Base-by-base conservation (phyloP, 2,797 vertebrate genomes). In the Lateolabrax maculatus region DNA sequence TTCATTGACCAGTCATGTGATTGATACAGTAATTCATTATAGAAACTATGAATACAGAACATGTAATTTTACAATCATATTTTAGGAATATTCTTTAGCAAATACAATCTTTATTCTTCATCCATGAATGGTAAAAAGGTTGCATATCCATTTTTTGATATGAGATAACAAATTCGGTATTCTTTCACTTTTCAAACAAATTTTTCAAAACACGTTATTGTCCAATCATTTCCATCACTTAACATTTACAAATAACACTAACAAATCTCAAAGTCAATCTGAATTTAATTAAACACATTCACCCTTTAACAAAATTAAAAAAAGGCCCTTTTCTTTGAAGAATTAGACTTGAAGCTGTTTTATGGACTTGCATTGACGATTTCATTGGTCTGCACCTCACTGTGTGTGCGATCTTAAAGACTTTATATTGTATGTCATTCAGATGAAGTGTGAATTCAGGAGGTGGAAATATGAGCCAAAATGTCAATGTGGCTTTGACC, bases 171-270 rank as follows among this genome's bases (percentile, higher is more conserved):
- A 3, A 46, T 13, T 18, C 15, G 15, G 9, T 16, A n/a, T n/a
- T 53, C 56, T 23, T 11, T 43, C 4, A 60, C 6, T 27, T 25
- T 41, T n/a, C 56, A 39, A 19, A 43, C 15, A 11, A 10, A 9
- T 27, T 49, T 23, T 46, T 49, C 12, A 25, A 51, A 71, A 39
- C 34, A 52, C 6, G 2, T 4, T 10, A 8, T 8, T 4, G 7
- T 65, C 8, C 46, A 49, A 15, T 10, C 12, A 5, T 16, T 52
- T 39, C 23, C 9, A 9, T 43, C 68, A 29, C 43, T 29, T 43
- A 41, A 77, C 49, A 73, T 46, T 55, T 9, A 39, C 69, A 12
- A 52, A 69, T 39, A 62, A 61, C 12, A 15, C 16, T n/a, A 44
- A 29, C 9, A n/a, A 48, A 48, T 21, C 16, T 31, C 11, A 65